Evolutionary conservation across 2,888 invertebrate genomes (phyloP).

Genomic region (Synanthedon myopaeformis): DNA sequence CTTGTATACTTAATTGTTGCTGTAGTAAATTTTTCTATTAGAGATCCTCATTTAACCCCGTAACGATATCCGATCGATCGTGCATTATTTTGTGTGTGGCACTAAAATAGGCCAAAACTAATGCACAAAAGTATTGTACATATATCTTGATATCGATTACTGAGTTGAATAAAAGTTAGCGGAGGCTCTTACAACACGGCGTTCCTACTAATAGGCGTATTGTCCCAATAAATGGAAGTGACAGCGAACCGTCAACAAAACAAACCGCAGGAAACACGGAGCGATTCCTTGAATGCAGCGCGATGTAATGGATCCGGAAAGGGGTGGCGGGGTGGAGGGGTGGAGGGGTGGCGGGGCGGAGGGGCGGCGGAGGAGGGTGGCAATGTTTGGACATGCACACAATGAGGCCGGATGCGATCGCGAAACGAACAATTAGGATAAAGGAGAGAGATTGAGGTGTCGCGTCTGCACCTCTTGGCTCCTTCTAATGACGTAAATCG

Average conservation of each 20-base stretch:
- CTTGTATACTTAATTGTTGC: no score
- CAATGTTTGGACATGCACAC: slow-evolving; percentile 46
- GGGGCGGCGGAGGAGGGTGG: slow-evolving; percentile 10
- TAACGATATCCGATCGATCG: no score
- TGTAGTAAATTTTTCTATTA: no score
- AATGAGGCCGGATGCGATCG: slow-evolving; percentile 42
- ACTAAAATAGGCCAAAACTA: no score
- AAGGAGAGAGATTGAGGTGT: slow-evolving; percentile 33
- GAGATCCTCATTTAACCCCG: no score
- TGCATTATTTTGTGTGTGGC: no score
- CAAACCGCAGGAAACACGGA: not conserved
- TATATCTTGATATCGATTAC: no score
- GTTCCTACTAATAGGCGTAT: slow-evolving; percentile 16
- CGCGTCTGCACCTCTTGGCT: slow-evolving; percentile 12
- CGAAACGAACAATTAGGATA: slow-evolving; percentile 34
- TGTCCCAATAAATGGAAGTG: slow-evolving; percentile 23
- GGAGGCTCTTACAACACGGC: no score
- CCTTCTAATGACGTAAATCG: slow-evolving; percentile 57
- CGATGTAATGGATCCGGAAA: slow-evolving; percentile 28
- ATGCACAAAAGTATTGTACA: no score
- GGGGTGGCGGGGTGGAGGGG: slow-evolving; percentile 3
- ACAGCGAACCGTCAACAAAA: slow-evolving; percentile 20
- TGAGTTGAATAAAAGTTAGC: no score
- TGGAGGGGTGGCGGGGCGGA: not conserved
- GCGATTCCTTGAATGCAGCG: not conserved